Percentiles rank a stretch among this genome's conserved stretches.
phyloP scores from a whole-genome alignment of 2,888 invertebrate species.

The Plusia festucae region DNA sequence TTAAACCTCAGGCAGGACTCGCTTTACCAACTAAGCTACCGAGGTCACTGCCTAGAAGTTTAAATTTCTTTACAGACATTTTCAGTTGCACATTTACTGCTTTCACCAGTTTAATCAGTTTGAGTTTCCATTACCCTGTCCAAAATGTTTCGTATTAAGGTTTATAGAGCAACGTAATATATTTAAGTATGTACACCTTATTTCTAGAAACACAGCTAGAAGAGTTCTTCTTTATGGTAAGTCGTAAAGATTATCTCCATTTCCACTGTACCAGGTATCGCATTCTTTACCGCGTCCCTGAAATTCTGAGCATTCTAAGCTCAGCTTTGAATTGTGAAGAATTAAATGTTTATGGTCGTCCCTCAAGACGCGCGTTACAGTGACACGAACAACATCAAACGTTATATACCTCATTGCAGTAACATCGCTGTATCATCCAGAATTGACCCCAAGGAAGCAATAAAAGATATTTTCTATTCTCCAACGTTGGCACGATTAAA shows the following conservation, averaged over 20 bases:
- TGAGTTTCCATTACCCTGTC: background rate
- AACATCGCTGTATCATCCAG: conserved; percentile 5
- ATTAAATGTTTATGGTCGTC: conserved; percentile 40
- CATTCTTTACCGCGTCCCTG: conserved; percentile 28
- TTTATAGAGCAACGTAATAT: background rate
- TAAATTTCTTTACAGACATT: too few relatives aligned
- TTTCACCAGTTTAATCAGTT: background rate
- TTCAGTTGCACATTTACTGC: too few relatives aligned
- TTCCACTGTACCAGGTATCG: conserved; percentile 23
- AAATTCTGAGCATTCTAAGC: conserved; percentile 5
- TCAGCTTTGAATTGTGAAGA: conserved; percentile 25
- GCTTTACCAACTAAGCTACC: too few relatives aligned
- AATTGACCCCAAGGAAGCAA: conserved; percentile 55
- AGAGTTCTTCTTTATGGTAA: background rate
- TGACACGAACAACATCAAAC: conserved; percentile 42
- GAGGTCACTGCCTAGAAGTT: too few relatives aligned
- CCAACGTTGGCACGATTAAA: conserved; percentile 60
- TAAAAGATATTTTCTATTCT: conserved; percentile 60
- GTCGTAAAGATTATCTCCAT: conserved; percentile 21
- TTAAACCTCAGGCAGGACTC: too few relatives aligned
- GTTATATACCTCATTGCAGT: conserved; percentile 12
- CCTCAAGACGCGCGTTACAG: conserved; percentile 36
- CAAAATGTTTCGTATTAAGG: background rate
- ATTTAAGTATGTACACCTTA: background rate
- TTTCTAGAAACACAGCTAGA: background rate